phyloP scores from a whole-genome alignment of 2,797 vertebrate species.

The Craterocephalus amniculus region DNA sequence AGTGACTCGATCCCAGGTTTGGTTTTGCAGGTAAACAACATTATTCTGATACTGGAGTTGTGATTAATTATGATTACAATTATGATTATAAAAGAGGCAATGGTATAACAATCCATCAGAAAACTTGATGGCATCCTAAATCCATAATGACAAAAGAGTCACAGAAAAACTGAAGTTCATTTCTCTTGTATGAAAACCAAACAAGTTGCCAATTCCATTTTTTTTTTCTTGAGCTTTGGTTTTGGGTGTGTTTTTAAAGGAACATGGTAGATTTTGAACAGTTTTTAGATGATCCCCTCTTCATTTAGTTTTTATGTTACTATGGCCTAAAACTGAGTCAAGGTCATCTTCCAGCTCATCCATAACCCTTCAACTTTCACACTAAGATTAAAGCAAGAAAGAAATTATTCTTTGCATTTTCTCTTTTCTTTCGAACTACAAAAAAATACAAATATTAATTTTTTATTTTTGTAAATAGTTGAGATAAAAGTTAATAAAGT shows the following conservation, averaged over 20 bases:
- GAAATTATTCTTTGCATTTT: no score
- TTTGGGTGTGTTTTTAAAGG: not conserved
- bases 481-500: no score
- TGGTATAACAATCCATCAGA: constrained; percentile 42
- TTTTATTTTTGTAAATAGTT: no score
- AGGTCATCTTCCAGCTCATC: not conserved
- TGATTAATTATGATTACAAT: constrained; percentile 77
- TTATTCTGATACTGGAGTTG: constrained; percentile 61
- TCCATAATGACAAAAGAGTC: constrained; percentile 34
- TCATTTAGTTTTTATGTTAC: not conserved
- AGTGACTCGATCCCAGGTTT: constrained; percentile 64
- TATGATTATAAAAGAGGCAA: constrained; percentile 60
- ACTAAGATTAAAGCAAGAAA: no score
- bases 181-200: not conserved
- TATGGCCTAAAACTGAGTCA: not conserved
- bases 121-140: constrained; percentile 28
- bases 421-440: no score
- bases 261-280: not conserved
- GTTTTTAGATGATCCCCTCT: no score
- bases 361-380: no score
- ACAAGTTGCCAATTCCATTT: not conserved
- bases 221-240: not conserved
- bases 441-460: no score
- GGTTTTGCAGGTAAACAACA: constrained; percentile 73
- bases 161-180: constrained; percentile 1